phyloP scores from a whole-genome alignment of 2,113 vertebrate species.

The Pao palembangensis region DNA sequence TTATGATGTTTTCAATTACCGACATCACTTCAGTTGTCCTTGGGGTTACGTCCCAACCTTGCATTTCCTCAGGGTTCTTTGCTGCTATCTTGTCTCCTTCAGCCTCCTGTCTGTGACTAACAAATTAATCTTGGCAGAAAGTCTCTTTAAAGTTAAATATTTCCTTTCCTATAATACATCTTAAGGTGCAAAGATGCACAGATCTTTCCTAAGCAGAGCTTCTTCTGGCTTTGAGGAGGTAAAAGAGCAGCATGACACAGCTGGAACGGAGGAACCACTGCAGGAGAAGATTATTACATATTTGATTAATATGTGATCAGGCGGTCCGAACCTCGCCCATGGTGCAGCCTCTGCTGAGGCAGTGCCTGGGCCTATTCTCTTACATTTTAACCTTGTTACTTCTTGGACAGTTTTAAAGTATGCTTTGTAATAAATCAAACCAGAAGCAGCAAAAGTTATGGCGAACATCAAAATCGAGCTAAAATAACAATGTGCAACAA shows the following conservation, averaged over 20 bases:
- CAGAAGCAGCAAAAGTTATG: too few relatives aligned
- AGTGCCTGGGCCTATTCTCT: neutral
- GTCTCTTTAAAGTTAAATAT: neutral
- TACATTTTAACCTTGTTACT: neutral
- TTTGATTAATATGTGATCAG: neutral
- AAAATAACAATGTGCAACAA: too few relatives aligned
- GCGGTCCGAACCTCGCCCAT: neutral
- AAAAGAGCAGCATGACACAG: neutral
- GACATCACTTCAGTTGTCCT: too few relatives aligned
- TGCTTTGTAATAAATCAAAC: too few relatives aligned
- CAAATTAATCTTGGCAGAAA: neutral
- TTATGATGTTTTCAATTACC: neutral
- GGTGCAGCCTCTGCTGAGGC: neutral
- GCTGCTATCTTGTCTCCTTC: neutral
- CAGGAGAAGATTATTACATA: neutral
- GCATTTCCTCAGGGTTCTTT: neutral
- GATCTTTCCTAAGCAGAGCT: neutral
- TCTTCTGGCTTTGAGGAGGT: too few relatives aligned
- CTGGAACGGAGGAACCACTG: neutral
- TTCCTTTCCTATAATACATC: neutral
- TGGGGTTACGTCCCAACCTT: neutral
- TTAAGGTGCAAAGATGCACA: neutral
- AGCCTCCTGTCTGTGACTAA: neutral
- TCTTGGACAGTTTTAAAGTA: neutral
- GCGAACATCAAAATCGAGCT: too few relatives aligned